Percentiles rank a stretch among this genome's conserved stretches.
These are phyloP conservation scores for Mormyrus hasselquistii DNA, from an alignment of 2,797 vertebrate genomes.

Conservation along the genomic window DNA sequence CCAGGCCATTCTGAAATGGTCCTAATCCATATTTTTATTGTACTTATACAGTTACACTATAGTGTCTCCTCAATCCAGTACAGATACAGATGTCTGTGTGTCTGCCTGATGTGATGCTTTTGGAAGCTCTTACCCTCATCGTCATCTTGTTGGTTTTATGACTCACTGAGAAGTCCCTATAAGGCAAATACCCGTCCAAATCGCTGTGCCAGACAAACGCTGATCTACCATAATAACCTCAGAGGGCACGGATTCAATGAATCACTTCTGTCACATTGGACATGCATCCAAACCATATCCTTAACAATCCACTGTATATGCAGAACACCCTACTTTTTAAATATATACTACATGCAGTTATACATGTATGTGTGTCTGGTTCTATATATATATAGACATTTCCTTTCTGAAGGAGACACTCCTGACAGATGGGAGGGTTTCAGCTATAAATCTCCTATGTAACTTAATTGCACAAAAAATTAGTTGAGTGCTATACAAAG, in stretches of 20 bases:
- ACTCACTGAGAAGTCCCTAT: constrained; percentile 27
- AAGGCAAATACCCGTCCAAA: constrained; percentile 36
- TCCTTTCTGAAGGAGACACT: background rate
- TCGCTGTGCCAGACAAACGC: constrained; percentile 39
- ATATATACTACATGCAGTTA: background rate
- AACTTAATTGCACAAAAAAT: background rate
- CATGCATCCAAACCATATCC: constrained; percentile 29
- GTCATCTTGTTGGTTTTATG: constrained; percentile 40
- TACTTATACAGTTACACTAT: constrained; percentile 67
- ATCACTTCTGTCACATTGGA: constrained; percentile 37
- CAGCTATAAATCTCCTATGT: background rate
- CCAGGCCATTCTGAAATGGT: constrained; percentile 73
- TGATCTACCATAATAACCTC: constrained; percentile 27
- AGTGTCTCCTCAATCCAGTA: constrained; percentile 61
- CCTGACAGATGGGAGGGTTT: background rate
- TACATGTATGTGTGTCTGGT: background rate
- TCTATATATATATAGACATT: no score
- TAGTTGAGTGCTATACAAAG: background rate
- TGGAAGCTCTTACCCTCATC: constrained; percentile 56
- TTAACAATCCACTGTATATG: constrained; percentile 24
- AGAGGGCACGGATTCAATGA: constrained; percentile 43
- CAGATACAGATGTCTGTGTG: constrained; percentile 56
- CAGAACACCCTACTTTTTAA: background rate
- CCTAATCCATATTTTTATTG: constrained; percentile 73
- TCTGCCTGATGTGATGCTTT: constrained; percentile 54